Conservation (phyloP, 1,140 invertebrate genomes). For the Agrilus planipennis region DNA sequence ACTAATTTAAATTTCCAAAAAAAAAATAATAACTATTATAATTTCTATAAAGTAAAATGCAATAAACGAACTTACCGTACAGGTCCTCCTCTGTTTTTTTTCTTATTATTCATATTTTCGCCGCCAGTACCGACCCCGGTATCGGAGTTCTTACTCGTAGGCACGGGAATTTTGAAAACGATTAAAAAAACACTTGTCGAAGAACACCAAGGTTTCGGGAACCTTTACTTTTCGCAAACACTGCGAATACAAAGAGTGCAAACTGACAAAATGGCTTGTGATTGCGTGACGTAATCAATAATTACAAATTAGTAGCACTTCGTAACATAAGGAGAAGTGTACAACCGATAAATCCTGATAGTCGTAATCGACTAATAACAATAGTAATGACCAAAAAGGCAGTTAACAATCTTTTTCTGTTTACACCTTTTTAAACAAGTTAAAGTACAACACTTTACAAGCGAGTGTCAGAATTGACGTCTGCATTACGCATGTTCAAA, state of each 20-base stretch:
- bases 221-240: constrained; percentile 9
- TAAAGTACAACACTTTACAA: too few relatives aligned
- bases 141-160: constrained; percentile 46
- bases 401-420: too few relatives aligned
- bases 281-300: constrained; percentile 32
- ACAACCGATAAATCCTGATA: too few relatives aligned
- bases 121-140: constrained; percentile 42
- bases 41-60: background rate
- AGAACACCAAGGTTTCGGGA: constrained; percentile 12
- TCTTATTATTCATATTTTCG: constrained; percentile 44
- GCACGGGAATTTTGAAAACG: constrained; percentile 48
- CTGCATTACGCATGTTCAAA: too few relatives aligned
- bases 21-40: too few relatives aligned
- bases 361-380: too few relatives aligned
- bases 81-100: constrained; percentile 45
- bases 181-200: constrained; percentile 15
- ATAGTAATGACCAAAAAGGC: too few relatives aligned
- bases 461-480: too few relatives aligned
- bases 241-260: constrained; percentile 13
- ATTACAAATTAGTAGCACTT: constrained; percentile 4
- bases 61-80: constrained; percentile 31
- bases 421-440: too few relatives aligned
- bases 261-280: constrained; percentile 32
- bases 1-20: too few relatives aligned
- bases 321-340: too few relatives aligned